A percentile compares a stretch with the other conserved stretches of the same genome.
Conservation (phyloP, 2,888 invertebrate species). For the Microplitis deprimator region DNA sequence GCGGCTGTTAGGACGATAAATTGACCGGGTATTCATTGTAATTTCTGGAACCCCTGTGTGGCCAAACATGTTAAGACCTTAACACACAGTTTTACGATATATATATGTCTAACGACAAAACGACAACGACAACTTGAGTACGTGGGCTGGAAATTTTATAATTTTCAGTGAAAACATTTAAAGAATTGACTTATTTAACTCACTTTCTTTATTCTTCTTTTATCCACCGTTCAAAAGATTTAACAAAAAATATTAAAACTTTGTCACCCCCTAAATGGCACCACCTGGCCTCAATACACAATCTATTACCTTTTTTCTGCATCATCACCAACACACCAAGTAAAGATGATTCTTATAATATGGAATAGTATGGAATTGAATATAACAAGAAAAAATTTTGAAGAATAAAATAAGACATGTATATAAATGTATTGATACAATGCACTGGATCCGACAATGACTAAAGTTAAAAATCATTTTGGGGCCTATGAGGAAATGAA, state of each 20-base stretch:
- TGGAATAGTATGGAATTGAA: too few species aligned
- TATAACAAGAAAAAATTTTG: too few species aligned
- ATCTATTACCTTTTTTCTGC: neutral
- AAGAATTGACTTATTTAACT: constrained; percentile 33
- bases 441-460: neutral
- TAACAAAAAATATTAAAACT: neutral
- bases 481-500: constrained; percentile 3
- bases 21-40: constrained; percentile 54
- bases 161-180: constrained; percentile 27
- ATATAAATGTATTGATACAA: constrained; percentile 1
- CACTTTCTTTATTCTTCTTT: constrained; percentile 9
- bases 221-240: neutral
- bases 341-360: constrained; percentile 27
- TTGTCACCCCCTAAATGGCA: neutral
- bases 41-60: constrained; percentile 48
- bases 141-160: constrained; percentile 43
- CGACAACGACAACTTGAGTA: constrained; percentile 38
- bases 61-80: constrained; percentile 50
- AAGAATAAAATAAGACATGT: neutral
- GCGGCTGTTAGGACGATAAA: constrained; percentile 61
- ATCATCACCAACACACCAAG: constrained; percentile 24
- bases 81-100: constrained; percentile 7
- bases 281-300: neutral
- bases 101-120: constrained; percentile 19
- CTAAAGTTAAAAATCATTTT: constrained; percentile 27